Evolutionary conservation across 2,797 vertebrate genomes (phyloP).

Genomic region (Pangasius mekongensis): DNA sequence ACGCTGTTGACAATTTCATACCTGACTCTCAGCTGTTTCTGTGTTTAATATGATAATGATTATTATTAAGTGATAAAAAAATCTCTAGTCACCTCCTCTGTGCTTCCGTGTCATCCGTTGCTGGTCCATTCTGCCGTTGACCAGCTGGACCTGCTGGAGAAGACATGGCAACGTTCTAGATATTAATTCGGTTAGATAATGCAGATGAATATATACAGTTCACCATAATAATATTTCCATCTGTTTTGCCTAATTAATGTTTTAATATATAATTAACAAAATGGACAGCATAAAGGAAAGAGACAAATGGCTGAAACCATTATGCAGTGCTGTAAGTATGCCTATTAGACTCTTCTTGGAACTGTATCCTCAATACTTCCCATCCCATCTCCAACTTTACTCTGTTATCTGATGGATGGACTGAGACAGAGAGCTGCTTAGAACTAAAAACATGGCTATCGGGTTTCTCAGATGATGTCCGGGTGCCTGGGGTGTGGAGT

Average conservation of each 20-base stretch:
- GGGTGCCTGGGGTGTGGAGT: slow-evolving; percentile 31
- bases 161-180: slow-evolving; percentile 40
- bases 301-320: not conserved
- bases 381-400: slow-evolving; percentile 19
- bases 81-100: slow-evolving; percentile 86
- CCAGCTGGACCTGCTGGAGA: slow-evolving; percentile 83
- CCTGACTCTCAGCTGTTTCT: not conserved
- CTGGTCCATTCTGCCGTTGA: slow-evolving; percentile 96
- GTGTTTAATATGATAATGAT: not conserved
- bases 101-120: slow-evolving; percentile 90
- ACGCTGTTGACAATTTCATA: not conserved
- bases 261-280: not conserved
- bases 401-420: slow-evolving; percentile 38
- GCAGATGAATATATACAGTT: not conserved
- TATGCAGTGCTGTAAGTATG: slow-evolving; percentile 6
- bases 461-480: slow-evolving; percentile 49
- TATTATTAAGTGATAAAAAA: not conserved
- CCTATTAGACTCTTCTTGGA: slow-evolving; percentile 18
- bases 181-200: not conserved
- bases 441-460: slow-evolving; percentile 53
- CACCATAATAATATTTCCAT: not conserved
- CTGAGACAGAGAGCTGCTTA: slow-evolving; percentile 36
- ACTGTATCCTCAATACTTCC: slow-evolving; percentile 16
- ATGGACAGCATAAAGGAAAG: not conserved
- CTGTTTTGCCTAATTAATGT: no score